Conservation (phyloP, 2,888 invertebrate species). For the Didymodactylos carnosus region DNA sequence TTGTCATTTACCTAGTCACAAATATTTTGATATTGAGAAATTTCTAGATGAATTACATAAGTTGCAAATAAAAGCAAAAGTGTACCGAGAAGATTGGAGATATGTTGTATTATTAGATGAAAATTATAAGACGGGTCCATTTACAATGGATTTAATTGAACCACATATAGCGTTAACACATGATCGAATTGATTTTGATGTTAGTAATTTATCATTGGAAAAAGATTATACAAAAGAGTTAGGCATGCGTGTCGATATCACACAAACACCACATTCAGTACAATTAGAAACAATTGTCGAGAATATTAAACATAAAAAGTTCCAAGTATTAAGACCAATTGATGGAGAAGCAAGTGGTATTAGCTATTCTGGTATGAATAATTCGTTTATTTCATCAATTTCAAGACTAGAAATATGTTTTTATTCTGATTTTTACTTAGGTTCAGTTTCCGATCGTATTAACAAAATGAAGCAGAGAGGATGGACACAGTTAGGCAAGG, state of each 20-base stretch:
- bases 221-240: neutral
- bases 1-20: neutral
- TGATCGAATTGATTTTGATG: neutral
- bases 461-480: neutral
- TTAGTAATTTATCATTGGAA: neutral
- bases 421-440: no score
- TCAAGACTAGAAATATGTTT: no score
- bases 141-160: neutral
- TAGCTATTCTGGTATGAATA: no score
- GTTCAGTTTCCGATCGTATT: neutral
- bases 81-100: neutral
- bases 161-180: neutral
- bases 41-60: neutral
- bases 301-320: neutral
- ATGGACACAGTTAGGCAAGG: neutral
- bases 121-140: neutral
- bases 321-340: neutral
- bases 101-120: neutral
- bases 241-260: neutral
- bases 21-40: no score
- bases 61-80: neutral
- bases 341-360: no score
- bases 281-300: neutral
- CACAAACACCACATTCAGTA: neutral
- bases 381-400: no score